A percentile compares a stretch with the other conserved stretches of the same genome.
Conservation (phyloP, 2,113 vertebrate genomes). For the Pipa parva region DNA sequence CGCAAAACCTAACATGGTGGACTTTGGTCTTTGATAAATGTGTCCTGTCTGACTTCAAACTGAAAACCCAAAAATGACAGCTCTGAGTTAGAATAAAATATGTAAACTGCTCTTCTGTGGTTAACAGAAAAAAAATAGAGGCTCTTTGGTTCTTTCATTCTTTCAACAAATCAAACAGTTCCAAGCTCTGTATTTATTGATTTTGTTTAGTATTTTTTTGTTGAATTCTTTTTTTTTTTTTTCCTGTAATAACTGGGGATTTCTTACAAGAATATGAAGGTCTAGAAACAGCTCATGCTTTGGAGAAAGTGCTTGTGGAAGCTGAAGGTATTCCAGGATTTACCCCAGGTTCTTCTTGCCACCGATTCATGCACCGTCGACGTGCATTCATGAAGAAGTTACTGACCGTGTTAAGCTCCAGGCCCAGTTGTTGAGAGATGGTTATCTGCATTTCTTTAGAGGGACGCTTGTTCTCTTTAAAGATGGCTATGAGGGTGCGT, state of each 20-base stretch:
- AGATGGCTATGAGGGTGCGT: constrained; percentile 96
- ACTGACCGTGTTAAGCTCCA: constrained; percentile 97
- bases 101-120: neutral
- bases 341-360: constrained; percentile 84
- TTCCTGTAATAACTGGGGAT: constrained; percentile 1
- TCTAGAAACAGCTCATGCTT: constrained; percentile 73
- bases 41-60: neutral
- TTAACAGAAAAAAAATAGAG: neutral
- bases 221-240: neutral
- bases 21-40: too few relatives aligned
- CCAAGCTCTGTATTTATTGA: neutral
- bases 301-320: constrained; percentile 88
- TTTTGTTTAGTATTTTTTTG: neutral
- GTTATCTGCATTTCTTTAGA: constrained; percentile 98
- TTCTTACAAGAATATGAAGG: constrained; percentile 10
- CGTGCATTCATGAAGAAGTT: constrained; percentile 99
- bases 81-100: neutral
- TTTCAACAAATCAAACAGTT: neutral
- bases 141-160: neutral
- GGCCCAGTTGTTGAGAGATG: constrained; percentile 95
- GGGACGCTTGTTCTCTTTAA: constrained; percentile 97
- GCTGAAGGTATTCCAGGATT: constrained; percentile 77
- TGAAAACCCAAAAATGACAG: constrained; percentile 1
- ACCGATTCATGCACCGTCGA: constrained; percentile 93
- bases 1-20: too few relatives aligned